Conservation (phyloP, 2,888 invertebrate species). For the Pristionchus entomophagus region DNA sequence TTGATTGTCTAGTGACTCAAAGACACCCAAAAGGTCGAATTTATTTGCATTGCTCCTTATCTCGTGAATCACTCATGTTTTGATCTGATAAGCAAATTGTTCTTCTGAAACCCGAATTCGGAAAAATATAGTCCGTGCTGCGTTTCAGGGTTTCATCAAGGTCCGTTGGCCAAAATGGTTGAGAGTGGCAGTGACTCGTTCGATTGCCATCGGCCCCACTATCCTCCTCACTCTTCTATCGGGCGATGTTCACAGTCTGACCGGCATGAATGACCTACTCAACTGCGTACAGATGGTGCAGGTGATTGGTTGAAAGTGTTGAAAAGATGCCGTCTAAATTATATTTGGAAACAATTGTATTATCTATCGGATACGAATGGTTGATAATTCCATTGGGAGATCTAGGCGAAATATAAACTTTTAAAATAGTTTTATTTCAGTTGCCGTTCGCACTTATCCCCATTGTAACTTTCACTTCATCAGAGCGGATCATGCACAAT, state of each 20-base stretch:
- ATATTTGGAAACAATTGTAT: neutral
- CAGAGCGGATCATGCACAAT: conserved; percentile 86
- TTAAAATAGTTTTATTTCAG: conserved; percentile 80
- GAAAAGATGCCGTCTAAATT: no score
- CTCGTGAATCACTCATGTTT: neutral
- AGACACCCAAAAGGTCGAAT: no score
- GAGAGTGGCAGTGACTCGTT: conserved; percentile 87
- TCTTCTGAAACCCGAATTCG: no score
- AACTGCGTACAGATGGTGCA: conserved; percentile 79
- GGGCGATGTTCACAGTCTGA: conserved; percentile 69
- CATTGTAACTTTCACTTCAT: conserved; percentile 89
- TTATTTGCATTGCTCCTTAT: no score
- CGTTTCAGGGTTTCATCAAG: conserved; percentile 84
- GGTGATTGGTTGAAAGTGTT: neutral
- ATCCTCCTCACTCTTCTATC: conserved; percentile 77
- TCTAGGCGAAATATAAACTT: no score
- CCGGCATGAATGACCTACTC: conserved; percentile 86
- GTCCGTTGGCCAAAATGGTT: conserved; percentile 90
- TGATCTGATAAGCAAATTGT: neutral
- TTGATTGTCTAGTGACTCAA: conserved; percentile 9
- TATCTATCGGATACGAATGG: neutral
- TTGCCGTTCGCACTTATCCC: conserved; percentile 90
- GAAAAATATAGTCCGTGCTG: no score
- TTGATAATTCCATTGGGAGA: no score
- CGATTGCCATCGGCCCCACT: conserved; percentile 85